Evolutionary conservation across 2,113 vertebrate species (phyloP), one percentile per base, ranked within the genome.

Genomic region (Alaudala cheleensis): DNA sequence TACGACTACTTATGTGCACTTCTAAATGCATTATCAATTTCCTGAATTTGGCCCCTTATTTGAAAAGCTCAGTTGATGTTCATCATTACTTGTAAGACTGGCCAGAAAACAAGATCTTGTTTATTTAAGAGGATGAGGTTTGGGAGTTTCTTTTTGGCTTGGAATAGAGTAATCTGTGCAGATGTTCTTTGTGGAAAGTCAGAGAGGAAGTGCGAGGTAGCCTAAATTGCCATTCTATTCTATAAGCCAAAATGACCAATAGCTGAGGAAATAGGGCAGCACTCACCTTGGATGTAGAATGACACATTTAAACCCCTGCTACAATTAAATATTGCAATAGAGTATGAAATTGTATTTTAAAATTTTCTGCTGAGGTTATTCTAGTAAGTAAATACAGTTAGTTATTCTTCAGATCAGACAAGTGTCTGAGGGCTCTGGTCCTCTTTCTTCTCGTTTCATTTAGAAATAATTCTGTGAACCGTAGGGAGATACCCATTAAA

Each of bases 331-430:
- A 18, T 10, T 64, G 3, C 22, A 51, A 1, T 4, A 64, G 9
- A 42, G 11, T 42, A 51, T 53, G 22, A 39, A 14, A 53, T 7
- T 0, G 0, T 44, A 31, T n/a, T 65, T 80, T 56, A 20, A 0
- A 11, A 40, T 81, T 71, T 83, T 84, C 56, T 60, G 16, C 6
- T 17, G 1, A 81, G 54, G n/a, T 44, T 73, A 17, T 47, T 69
- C 31, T 61, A 23, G 12, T 50, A 45, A 58, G 19, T 34, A 78
- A 58, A 11, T 39, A 50, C 14, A 67, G 10, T 65, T 78, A 62
- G 25, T n/a, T 77, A 24, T 49, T 91, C 12, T 50, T 50, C 11
- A 4, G 45, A 39, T 76, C 34, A 64, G 57, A 64, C 78, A 40
- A 60, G 31, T 26, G 2, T 67, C 18, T 28, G 24, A 26, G 29